phyloP scores from a whole-genome alignment of 2,113 vertebrate genomes.

The Calypte anna region DNA sequence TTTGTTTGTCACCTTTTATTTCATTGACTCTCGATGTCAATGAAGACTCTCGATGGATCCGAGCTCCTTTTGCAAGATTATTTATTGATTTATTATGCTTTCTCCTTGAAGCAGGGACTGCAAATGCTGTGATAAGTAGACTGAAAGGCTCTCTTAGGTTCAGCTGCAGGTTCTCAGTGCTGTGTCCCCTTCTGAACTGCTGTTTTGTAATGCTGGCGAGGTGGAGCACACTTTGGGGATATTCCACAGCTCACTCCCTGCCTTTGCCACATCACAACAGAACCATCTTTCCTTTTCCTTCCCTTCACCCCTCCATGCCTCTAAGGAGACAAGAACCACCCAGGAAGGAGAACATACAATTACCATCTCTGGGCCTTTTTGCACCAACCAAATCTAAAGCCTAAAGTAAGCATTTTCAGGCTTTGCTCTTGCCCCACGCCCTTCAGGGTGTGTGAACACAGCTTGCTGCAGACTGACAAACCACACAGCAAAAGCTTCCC shows the following conservation, averaged over 20 bases:
- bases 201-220: constrained; percentile 53
- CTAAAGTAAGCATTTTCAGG: not conserved
- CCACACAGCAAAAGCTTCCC: not conserved
- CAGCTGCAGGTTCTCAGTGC: constrained; percentile 54
- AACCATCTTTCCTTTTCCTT: not conserved
- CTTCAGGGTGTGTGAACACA: constrained; percentile 11
- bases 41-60: not conserved
- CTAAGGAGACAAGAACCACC: not conserved
- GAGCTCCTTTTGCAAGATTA: not conserved
- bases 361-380: not conserved
- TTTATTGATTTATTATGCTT: constrained; percentile 24
- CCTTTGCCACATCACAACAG: not conserved
- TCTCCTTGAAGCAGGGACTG: constrained; percentile 40
- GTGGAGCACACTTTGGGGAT: not conserved
- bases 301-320: not conserved
- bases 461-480: not conserved
- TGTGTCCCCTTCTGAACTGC: constrained; percentile 54
- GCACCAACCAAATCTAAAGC: not conserved
- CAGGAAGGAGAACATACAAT: not conserved
- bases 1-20: constrained; percentile 54
- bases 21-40: not conserved
- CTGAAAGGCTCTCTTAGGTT: constrained; percentile 51
- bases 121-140: constrained; percentile 27
- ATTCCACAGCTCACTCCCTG: not conserved
- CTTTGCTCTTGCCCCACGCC: not conserved